phyloP scores from a whole-genome alignment of 2,888 invertebrate species.

The Sphecodes monilicornis region DNA sequence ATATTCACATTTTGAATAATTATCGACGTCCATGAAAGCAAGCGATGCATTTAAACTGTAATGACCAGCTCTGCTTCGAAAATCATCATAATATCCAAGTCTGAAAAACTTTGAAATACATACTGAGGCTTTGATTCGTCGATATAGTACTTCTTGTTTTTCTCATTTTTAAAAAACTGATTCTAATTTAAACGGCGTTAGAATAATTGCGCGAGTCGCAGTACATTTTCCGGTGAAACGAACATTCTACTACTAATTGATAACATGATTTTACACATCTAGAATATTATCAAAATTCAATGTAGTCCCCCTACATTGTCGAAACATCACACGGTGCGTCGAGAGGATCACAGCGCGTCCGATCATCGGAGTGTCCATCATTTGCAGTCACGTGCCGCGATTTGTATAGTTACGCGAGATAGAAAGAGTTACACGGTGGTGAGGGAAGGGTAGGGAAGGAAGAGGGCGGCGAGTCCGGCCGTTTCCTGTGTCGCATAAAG shows the following conservation, averaged over 20 bases:
- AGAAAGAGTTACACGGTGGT: not conserved
- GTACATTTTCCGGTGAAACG: not conserved
- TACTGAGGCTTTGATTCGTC: not conserved
- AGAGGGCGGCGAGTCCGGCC: constrained; percentile 42
- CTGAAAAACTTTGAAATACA: not conserved
- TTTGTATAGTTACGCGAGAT: constrained; percentile 22
- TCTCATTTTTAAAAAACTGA: not conserved
- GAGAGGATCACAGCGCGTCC: not conserved
- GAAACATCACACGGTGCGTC: not conserved
- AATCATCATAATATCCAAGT: not conserved
- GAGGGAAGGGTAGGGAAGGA: not conserved
- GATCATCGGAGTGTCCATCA: not conserved
- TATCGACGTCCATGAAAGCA: not conserved
- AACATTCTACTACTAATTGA: not conserved
- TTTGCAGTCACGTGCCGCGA: constrained; percentile 36
- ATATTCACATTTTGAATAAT: not conserved
- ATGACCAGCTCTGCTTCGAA: not conserved
- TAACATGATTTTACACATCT: not conserved
- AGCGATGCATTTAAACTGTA: not conserved
- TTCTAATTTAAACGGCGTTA: not conserved
- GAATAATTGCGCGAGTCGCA: not conserved
- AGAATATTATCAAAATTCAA: not conserved
- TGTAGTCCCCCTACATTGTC: not conserved
- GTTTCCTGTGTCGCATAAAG: constrained; percentile 49
- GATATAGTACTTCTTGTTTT: not conserved